Evolutionary conservation across 2,797 vertebrate genomes (phyloP).

Genomic region (Petrocephalus schoutedeni): DNA sequence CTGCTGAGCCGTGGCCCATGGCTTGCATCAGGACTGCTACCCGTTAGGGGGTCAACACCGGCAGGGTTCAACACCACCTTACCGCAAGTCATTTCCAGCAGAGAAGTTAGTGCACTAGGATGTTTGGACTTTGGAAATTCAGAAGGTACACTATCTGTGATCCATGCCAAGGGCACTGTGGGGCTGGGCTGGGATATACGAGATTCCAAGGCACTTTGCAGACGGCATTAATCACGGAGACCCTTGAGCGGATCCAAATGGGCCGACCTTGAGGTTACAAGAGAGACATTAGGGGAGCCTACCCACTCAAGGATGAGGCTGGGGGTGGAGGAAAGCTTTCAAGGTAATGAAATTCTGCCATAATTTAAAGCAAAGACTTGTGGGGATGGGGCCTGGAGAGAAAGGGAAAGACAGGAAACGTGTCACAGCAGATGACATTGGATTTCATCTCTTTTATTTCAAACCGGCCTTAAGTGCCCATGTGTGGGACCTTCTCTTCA

Average conservation of each 20-base stretch:
- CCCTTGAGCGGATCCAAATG: slow-evolving; percentile 67
- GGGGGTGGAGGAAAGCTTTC: slow-evolving; percentile 67
- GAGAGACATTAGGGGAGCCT: slow-evolving; percentile 71
- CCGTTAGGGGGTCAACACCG: background rate
- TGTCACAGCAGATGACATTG: slow-evolving; percentile 65
- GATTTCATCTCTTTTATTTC: slow-evolving; percentile 66
- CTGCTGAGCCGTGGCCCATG: background rate
- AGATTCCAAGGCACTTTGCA: slow-evolving; percentile 69
- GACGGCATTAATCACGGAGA: slow-evolving; percentile 73
- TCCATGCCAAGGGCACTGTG: slow-evolving; percentile 60
- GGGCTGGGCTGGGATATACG: slow-evolving; percentile 42
- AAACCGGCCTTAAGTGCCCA: slow-evolving; percentile 73
- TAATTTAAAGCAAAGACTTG: slow-evolving; percentile 76
- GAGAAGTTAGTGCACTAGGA: background rate
- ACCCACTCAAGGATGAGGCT: slow-evolving; percentile 66
- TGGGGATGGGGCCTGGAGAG: slow-evolving; percentile 61
- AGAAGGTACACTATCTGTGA: slow-evolving; percentile 58
- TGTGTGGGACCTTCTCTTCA: slow-evolving; percentile 54
- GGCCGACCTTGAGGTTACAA: slow-evolving; percentile 75
- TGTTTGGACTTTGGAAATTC: slow-evolving; percentile 23
- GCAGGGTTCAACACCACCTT: background rate
- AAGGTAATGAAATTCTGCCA: slow-evolving; percentile 79
- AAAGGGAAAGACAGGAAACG: slow-evolving; percentile 39
- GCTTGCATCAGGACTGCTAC: background rate
- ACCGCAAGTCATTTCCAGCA: background rate